A percentile compares a stretch with the other conserved stretches of the same genome.
Evolutionary conservation across 2,113 vertebrate genomes (phyloP).

Genomic region (Perca fluviatilis): DNA sequence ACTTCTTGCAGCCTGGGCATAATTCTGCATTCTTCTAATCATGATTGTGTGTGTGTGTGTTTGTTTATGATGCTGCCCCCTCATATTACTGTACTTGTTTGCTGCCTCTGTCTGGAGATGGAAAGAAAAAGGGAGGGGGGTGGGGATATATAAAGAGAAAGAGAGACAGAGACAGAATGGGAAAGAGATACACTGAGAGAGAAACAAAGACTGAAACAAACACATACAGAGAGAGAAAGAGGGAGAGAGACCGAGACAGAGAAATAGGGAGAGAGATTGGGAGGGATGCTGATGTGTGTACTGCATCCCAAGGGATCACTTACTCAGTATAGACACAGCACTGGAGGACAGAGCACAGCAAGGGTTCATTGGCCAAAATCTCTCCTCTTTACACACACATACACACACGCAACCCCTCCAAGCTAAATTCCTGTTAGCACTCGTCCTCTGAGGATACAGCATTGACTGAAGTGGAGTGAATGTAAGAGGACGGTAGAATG

Average conservation of each 20-base stretch:
- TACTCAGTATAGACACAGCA: constrained; percentile 81
- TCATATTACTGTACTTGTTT: constrained; percentile 46
- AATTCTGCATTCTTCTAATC: constrained; percentile 67
- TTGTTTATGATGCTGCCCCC: constrained; percentile 53
- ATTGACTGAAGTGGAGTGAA: constrained; percentile 74
- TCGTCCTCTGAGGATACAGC: constrained; percentile 73
- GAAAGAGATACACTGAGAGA: constrained; percentile 43
- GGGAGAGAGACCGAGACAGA: constrained; percentile 20
- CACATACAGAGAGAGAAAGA: constrained; percentile 25
- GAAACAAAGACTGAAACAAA: constrained; percentile 51
- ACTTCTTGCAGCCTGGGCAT: constrained; percentile 35
- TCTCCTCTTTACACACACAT: constrained; percentile 63
- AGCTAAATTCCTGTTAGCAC: constrained; percentile 79
- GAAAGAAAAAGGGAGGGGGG: neutral
- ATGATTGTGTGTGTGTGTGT: constrained; percentile 26
- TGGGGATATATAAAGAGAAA: constrained; percentile 25
- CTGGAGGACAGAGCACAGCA: constrained; percentile 78
- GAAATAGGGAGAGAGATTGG: constrained; percentile 34
- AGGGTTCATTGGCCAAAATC: constrained; percentile 82
- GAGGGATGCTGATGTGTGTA: constrained; percentile 69
- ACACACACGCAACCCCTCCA: constrained; percentile 66
- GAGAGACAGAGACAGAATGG: constrained; percentile 53
- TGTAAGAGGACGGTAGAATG: constrained; percentile 59
- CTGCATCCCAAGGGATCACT: constrained; percentile 79
- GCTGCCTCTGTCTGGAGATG: constrained; percentile 33